Evolutionary conservation across 2,113 vertebrate species (phyloP), one percentile per base, ranked within the genome.

Genomic region (Coptodon bakossiorum): DNA sequence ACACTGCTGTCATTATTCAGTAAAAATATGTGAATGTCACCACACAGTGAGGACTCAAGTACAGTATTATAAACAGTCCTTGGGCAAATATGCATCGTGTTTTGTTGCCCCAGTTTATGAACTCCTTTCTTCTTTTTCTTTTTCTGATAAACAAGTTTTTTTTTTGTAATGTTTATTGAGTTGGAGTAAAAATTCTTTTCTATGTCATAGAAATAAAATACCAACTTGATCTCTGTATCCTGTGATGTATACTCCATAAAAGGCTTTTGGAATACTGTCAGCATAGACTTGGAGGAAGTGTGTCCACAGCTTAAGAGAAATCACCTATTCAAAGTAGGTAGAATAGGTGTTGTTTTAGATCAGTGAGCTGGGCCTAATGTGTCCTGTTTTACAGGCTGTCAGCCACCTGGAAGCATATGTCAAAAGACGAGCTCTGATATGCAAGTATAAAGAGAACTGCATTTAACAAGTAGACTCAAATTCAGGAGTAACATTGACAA

Each of bases 171-270:
- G 71, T 50, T 31, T 31, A 50, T 76, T 48, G 48, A 57, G 17
- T 6, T 83, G 90, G 16, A 88, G 17, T 68, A 43, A 38, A 68
- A 57, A 5, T 82, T 11, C 27, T 87, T 93, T 90, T 90, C 56
- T 86, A 54, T 87, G 57, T 81, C 54, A 85, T 82, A 7, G 13
- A 82, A 91, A 93, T 93, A 85, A 91, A 94, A 88, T 5, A 27
- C 22, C 45, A 87, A 68, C 50, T 16, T 76, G 24, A 9, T 14
- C 9, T n/a, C 78, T 19, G 27, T 52, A 19, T 76, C 9, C 19
- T 90, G 10, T 82, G 5, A 79, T 68, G 3, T 86, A 8, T 57
- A n/a, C 7, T 71, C 12, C 9, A 22, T 17, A 73, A 71, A 73
- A 29, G 22, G 5, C n/a, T 71, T 16, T 54, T 78, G 45, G 9